These are phyloP conservation scores for Drosophila suzukii DNA, from an alignment of 1,140 invertebrate genomes.

Conservation along the genomic window DNA sequence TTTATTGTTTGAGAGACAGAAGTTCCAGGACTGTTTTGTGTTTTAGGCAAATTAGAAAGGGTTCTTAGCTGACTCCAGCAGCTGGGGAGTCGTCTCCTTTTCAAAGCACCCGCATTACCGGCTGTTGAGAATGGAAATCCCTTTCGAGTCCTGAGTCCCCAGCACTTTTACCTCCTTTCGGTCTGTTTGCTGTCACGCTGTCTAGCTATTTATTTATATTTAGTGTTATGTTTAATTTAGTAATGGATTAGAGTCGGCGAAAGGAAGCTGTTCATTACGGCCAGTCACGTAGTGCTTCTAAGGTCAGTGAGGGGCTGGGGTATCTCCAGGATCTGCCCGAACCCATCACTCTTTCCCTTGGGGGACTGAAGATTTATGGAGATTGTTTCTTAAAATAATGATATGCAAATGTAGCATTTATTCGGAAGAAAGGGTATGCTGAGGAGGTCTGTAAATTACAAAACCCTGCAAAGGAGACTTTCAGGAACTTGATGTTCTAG, in stretches of 20 bases:
- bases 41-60: constrained; percentile 77
- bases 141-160: neutral
- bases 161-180: constrained; percentile 27
- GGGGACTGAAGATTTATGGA: constrained; percentile 67
- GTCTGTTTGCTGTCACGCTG: constrained; percentile 76
- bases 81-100: constrained; percentile 26
- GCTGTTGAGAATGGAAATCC: neutral
- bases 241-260: constrained; percentile 71
- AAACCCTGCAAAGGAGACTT: too few species aligned
- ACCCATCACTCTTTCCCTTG: constrained; percentile 11
- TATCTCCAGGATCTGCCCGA: constrained; percentile 5
- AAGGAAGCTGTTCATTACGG: constrained; percentile 62
- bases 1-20: constrained; percentile 78
- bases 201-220: constrained; percentile 83
- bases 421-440: neutral
- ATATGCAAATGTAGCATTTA: constrained; percentile 39
- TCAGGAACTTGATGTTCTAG: too few species aligned
- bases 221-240: constrained; percentile 81
- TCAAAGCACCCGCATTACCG: constrained; percentile 17
- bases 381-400: constrained; percentile 56
- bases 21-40: constrained; percentile 44
- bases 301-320: constrained; percentile 3
- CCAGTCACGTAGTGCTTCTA: constrained; percentile 60
- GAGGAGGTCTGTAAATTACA: neutral
- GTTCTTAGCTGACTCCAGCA: constrained; percentile 62